Conservation (phyloP, 2,797 vertebrate genomes). For the Orestias chungarensis region DNA sequence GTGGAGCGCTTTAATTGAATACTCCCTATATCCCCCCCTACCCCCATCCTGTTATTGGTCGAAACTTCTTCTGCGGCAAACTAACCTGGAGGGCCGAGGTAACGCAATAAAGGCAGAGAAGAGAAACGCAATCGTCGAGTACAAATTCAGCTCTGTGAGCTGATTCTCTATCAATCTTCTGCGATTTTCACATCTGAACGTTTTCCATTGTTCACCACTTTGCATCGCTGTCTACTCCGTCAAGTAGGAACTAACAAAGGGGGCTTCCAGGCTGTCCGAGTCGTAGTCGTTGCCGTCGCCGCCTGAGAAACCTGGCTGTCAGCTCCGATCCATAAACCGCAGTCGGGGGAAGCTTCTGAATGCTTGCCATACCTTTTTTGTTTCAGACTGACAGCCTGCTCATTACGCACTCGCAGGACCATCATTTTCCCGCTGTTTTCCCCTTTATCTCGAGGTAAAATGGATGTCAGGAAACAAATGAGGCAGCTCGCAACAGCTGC, state of each 20-base stretch:
- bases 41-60: slow-evolving; percentile 60
- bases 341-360: slow-evolving; percentile 37
- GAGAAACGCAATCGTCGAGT: slow-evolving; percentile 15
- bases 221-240: slow-evolving; percentile 27
- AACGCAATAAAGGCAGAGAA: slow-evolving; percentile 54
- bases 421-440: slow-evolving; percentile 64
- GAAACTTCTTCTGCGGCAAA: slow-evolving; percentile 52
- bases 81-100: slow-evolving; percentile 56
- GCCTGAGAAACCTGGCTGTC: slow-evolving; percentile 49
- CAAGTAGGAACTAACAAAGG: slow-evolving; percentile 46
- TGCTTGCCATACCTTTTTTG: slow-evolving; percentile 40
- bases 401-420: slow-evolving; percentile 69
- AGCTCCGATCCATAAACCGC: slow-evolving; percentile 54
- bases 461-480: slow-evolving; percentile 74
- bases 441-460: slow-evolving; percentile 72
- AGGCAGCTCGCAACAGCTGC: slow-evolving; percentile 71
- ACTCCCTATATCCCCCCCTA: slow-evolving; percentile 69
- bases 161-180: slow-evolving; percentile 29
- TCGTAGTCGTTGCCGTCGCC: slow-evolving; percentile 23
- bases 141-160: slow-evolving; percentile 12
- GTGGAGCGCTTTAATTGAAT: slow-evolving; percentile 76
- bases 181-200: slow-evolving; percentile 35
- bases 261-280: slow-evolving; percentile 32
- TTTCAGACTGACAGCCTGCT: slow-evolving; percentile 70
- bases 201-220: slow-evolving; percentile 33